Base-by-base conservation (phyloP, 2,888 invertebrate genomes). In the Standfussiana lucernea region DNA sequence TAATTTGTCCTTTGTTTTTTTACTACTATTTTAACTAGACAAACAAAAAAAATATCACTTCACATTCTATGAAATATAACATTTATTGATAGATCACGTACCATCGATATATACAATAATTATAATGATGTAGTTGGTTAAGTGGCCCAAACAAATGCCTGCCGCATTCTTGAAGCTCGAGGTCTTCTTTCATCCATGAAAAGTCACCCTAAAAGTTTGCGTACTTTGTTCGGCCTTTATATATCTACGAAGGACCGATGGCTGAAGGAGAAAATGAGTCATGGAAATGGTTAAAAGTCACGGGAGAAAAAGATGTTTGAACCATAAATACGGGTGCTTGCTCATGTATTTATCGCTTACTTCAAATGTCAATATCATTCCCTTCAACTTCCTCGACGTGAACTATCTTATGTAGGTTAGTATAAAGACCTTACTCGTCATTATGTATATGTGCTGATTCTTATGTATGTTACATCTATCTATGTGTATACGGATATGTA, bases 401-500 rank as follows among this genome's bases (percentile, higher is more conserved):
- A 24, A 18, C 18, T 65, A 50, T 24, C 7, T 21, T 42, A 50
- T 5, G 4, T 73, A 47, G 32, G 0, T 47, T 28, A 15, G 1
- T 42, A 24, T n/a, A 50, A 18, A 45, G 45, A 3, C 10, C 4
- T 21, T 72, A 68, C 32, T 53, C 42, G 24, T 24, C 0, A 7
- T n/a, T 45, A 77, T 45, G n/a, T 8, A 1, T 75, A 53, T 15
- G 7, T 53, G 40, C 21, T 1, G 1, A n/a, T n/a, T 28, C 45
- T 24, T 47, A 37, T 47, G n/a, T 76, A 77, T 40, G 10, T 59
- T 50, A 50, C 15, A 56, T 35, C 15, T 42, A 45, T 18, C 50
- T 68, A 37, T 37, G 37, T 68, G 6, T 32, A 62, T 56, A 10
- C 72, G 83, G 85, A 83, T 67, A 77, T 77, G 40, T 0, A 67